Percentiles rank a stretch among this genome's conserved stretches.
phyloP scores from a whole-genome alignment of 64 coral and sea anemone species.

The Anthopleura sola region DNA sequence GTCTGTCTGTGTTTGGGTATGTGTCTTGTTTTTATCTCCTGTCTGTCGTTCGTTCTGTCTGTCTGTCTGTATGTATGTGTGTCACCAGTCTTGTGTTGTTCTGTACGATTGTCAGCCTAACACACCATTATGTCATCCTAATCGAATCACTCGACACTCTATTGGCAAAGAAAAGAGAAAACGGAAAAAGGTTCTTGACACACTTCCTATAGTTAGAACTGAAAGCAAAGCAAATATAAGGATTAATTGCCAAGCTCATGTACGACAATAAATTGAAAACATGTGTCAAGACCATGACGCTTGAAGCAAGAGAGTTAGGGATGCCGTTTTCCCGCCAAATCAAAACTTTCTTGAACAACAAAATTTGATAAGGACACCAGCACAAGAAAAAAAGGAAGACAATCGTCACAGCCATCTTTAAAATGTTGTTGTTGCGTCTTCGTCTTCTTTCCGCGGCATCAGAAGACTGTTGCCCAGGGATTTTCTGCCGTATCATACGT shows the following conservation, averaged over 20 bases:
- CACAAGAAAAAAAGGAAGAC: not conserved
- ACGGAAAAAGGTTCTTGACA: not conserved
- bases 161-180: not conserved
- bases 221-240: not conserved
- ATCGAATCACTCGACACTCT: not conserved
- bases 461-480: not conserved
- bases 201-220: not conserved
- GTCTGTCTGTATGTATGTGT: too few species aligned
- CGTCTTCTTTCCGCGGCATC: not conserved
- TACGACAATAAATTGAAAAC: not conserved
- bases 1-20: too few species aligned
- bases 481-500: not conserved
- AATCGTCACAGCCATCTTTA: not conserved
- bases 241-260: conserved; percentile 2
- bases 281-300: not conserved
- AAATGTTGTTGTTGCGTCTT: not conserved
- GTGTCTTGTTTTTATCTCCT: too few species aligned
- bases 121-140: not conserved
- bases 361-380: not conserved
- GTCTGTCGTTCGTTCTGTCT: too few species aligned
- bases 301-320: not conserved
- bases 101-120: not conserved
- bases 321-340: not conserved
- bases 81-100: too few species aligned
- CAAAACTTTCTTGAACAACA: not conserved